Base-by-base conservation (phyloP, 2,797 vertebrate species). In the Nannoperca australis region DNA sequence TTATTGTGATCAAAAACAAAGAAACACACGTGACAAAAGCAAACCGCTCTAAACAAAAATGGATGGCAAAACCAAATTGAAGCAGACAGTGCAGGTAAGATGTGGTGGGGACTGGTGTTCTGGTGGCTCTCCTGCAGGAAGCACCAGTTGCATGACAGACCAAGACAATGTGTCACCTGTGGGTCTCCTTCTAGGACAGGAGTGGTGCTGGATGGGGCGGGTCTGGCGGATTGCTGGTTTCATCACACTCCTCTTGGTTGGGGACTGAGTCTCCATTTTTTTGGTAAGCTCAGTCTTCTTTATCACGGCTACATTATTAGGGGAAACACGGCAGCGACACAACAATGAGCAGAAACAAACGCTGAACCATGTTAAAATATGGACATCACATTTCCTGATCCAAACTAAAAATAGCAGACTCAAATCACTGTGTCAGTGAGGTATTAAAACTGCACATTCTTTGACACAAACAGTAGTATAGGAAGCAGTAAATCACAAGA, bases 241-340 rank as follows among this genome's bases (percentile, higher is more conserved):
- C 96, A 97, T 96, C 93, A 91, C 94, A 85, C 95, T 97, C 97
- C 97, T 98, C 96, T 97, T 97, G 92, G 96, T 96, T 1, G 98
- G 98, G 93, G 98, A 99, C 82, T 96, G 97, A 93, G 94, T 96
- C 90, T 98, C 98, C 90, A 95, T 92, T 96, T 98, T 99, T 97
- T 98, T 98, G 96, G 96, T 95, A 91, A 98, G 93, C 94, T 99
- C 98, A 92, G 97, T 94, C 96, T 98, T 99, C 96, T 96, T 98
- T 96, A 99, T 96, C 93, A 98, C 96, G 91, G 98, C 98, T 99
- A 96, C 10, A 91, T 95, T 92, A 95, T 90, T 94, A 90, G 92
- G 90, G 90, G 86, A 82, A 85, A 84, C 38, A 73, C 36, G 44
- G 30, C 4, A 38, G 44, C 32, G 66, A 51, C 53, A 63, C 30